Conservation (phyloP, 2,888 invertebrate species). For the Drosophila falleni region DNA sequence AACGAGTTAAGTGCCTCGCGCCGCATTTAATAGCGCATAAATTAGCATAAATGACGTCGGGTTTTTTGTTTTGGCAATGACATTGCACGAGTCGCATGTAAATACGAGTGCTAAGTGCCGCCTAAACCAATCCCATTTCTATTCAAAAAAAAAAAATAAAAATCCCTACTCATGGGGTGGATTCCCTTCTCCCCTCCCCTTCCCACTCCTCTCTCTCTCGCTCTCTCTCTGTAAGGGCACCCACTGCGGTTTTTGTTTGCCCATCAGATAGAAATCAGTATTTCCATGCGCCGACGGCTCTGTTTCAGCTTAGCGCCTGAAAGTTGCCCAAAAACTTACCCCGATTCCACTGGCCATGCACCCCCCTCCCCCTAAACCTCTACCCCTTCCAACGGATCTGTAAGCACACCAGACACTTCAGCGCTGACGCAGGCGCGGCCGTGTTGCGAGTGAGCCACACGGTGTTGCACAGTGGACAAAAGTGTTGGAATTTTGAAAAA, state of each 20-base stretch:
- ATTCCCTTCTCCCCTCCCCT: neutral
- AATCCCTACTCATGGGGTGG: constrained; percentile 39
- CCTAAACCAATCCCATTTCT: constrained; percentile 33
- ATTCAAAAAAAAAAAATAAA: constrained; percentile 24
- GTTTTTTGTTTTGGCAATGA: constrained; percentile 76
- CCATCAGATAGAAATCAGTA: constrained; percentile 76
- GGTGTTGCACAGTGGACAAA: constrained; percentile 45
- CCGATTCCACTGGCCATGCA: constrained; percentile 11
- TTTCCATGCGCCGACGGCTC: constrained; percentile 39
- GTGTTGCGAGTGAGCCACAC: constrained; percentile 29
- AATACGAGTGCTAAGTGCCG: constrained; percentile 65
- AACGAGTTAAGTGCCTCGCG: constrained; percentile 77
- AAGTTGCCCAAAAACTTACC: constrained; percentile 46
- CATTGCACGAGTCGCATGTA: constrained; percentile 72
- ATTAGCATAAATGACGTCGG: constrained; percentile 71
- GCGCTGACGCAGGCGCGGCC: constrained; percentile 29
- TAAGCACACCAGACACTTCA: neutral
- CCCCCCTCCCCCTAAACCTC: constrained; percentile 1
- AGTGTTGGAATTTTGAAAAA: too few species aligned
- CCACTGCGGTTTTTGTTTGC: constrained; percentile 80
- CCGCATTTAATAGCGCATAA: constrained; percentile 79
- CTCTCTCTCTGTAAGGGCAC: constrained; percentile 27
- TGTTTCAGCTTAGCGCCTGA: constrained; percentile 45
- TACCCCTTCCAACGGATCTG: neutral
- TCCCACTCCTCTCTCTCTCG: neutral